Percentiles rank a stretch among this genome's conserved stretches.
Evolutionary conservation across 2,888 invertebrate species (phyloP).

Genomic region (Chalcosyrphus nemorum): DNA sequence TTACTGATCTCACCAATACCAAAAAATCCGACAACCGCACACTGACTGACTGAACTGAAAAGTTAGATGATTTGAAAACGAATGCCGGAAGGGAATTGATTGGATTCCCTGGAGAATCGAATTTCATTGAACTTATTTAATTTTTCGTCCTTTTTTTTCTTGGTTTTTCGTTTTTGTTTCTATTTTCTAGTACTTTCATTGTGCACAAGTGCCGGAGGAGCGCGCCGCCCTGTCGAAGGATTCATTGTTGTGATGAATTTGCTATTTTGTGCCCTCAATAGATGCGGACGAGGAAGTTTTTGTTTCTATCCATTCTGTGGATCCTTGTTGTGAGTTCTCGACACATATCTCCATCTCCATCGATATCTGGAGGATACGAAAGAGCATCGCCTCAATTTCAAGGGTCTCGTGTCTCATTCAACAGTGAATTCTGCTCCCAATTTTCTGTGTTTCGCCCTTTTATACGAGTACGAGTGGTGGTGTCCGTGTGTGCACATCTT

Average conservation of each 20-base stretch:
- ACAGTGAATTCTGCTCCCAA: conserved; percentile 46
- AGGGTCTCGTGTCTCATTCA: conserved; percentile 40
- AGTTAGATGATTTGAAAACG: conserved; percentile 63
- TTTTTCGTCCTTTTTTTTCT: conserved; percentile 63
- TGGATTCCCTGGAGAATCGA: conserved; percentile 69
- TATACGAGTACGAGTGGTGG: background rate
- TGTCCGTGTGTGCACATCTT: background rate
- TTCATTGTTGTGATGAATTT: conserved; percentile 68
- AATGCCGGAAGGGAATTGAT: conserved; percentile 72
- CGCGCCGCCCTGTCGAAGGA: conserved; percentile 33
- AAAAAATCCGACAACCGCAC: too few species aligned
- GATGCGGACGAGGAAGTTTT: conserved; percentile 38
- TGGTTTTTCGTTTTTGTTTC: conserved; percentile 17
- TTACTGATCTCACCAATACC: conserved; percentile 15
- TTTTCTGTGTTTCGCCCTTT: conserved; percentile 2
- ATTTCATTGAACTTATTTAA: conserved; percentile 72
- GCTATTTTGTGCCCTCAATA: conserved; percentile 39
- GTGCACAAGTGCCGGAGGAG: background rate
- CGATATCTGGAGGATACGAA: conserved; percentile 36
- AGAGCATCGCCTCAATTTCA: conserved; percentile 51
- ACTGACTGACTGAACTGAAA: conserved; percentile 7
- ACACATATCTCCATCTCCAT: conserved; percentile 46
- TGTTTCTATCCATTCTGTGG: background rate
- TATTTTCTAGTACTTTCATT: conserved; percentile 25
- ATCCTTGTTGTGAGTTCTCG: conserved; percentile 11